A percentile compares a stretch with the other conserved stretches of the same genome.
These are phyloP conservation scores for Electrophaes corylata DNA, from an alignment of 2,888 invertebrate genomes.

Conservation along the genomic window DNA sequence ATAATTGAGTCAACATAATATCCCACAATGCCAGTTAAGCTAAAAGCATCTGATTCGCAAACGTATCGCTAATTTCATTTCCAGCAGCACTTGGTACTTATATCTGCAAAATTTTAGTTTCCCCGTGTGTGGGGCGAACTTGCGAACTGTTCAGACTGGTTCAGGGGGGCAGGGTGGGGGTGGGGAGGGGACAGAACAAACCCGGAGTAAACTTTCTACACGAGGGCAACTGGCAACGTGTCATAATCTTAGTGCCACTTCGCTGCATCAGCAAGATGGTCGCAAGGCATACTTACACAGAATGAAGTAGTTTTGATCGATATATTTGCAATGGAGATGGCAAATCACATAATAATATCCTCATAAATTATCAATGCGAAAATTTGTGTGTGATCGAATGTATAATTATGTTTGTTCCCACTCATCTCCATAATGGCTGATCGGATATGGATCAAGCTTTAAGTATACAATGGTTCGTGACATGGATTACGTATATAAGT, in stretches of 20 bases:
- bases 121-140: slow-evolving; percentile 51
- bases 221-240: slow-evolving; percentile 63
- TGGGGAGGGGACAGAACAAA: slow-evolving; percentile 43
- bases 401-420: too few species aligned
- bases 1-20: neutral
- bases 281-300: slow-evolving; percentile 4
- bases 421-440: too few species aligned
- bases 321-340: neutral
- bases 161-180: slow-evolving; percentile 39
- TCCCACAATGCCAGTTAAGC: slow-evolving; percentile 12
- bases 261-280: slow-evolving; percentile 37
- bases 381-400: too few species aligned
- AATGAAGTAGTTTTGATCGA: slow-evolving; percentile 8
- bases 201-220: slow-evolving; percentile 64
- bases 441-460: too few species aligned
- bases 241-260: slow-evolving; percentile 61
- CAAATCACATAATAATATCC: too few species aligned
- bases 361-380: too few species aligned
- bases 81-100: slow-evolving; percentile 48
- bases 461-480: too few species aligned
- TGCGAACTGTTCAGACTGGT: slow-evolving; percentile 63
- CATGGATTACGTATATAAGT: too few species aligned
- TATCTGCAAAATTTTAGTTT: slow-evolving; percentile 53
- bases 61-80: slow-evolving; percentile 34
- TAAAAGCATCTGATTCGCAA: slow-evolving; percentile 21